Conservation (phyloP, 2,797 vertebrate species). For the Sebastes nivosus region DNA sequence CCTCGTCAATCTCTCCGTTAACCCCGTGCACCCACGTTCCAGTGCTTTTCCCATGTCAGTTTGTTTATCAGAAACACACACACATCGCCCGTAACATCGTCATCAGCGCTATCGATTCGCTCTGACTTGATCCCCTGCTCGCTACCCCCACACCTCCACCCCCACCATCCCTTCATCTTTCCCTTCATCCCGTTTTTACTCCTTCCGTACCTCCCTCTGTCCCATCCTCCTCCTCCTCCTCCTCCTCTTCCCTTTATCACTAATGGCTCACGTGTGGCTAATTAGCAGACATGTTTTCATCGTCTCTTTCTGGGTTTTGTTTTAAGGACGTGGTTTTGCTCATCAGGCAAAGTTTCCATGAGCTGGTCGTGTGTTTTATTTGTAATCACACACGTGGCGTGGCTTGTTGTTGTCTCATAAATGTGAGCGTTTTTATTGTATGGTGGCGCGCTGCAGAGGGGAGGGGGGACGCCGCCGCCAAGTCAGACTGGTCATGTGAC, state of each 20-base stretch:
- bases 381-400: neutral
- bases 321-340: neutral
- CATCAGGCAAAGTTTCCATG: slow-evolving; percentile 25
- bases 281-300: slow-evolving; percentile 18
- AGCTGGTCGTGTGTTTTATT: neutral
- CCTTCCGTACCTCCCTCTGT: slow-evolving; percentile 2
- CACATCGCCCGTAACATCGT: neutral
- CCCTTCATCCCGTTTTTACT: slow-evolving; percentile 6
- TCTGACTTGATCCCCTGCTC: slow-evolving; percentile 23
- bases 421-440: slow-evolving; percentile 41
- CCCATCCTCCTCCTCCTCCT: neutral
- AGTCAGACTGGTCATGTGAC: slow-evolving; percentile 71
- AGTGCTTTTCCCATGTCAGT: neutral
- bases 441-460: slow-evolving; percentile 52
- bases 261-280: slow-evolving; percentile 27
- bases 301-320: neutral
- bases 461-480: slow-evolving; percentile 47
- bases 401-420: slow-evolving; percentile 15
- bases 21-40: neutral
- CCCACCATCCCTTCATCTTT: slow-evolving; percentile 40
- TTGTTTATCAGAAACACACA: slow-evolving; percentile 26
- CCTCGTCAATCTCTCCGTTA: neutral
- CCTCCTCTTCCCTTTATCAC: neutral
- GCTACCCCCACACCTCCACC: neutral
- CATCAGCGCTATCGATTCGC: slow-evolving; percentile 22